A percentile compares a stretch with the other conserved stretches of the same genome.
phyloP scores from a whole-genome alignment of 2,113 vertebrate genomes.

The Sterrhoptilus dennistouni region DNA sequence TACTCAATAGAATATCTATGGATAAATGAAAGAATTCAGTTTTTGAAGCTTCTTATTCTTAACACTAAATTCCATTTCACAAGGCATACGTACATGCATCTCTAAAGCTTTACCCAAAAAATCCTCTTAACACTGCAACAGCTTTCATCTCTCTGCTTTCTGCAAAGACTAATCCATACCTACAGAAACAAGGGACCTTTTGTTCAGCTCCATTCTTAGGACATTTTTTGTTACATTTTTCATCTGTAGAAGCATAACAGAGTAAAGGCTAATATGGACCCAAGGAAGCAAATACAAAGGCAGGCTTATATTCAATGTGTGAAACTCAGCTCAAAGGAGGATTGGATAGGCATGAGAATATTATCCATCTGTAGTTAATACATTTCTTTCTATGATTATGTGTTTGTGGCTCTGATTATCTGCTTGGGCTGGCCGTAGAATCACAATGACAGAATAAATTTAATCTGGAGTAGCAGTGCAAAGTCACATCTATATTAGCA shows the following conservation, averaged over 20 bases:
- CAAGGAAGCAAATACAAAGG: slow-evolving; percentile 11
- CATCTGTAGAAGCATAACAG: background rate
- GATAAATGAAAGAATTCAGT: slow-evolving; percentile 11
- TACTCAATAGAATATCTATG: background rate
- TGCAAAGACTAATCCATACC: slow-evolving; percentile 35
- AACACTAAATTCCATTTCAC: slow-evolving; percentile 35
- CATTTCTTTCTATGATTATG: background rate
- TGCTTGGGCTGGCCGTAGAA: background rate
- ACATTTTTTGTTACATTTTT: slow-evolving; percentile 1
- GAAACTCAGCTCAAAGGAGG: background rate
- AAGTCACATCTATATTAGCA: background rate
- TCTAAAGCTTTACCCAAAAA: slow-evolving; percentile 24
- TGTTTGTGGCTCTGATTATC: background rate
- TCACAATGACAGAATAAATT: background rate
- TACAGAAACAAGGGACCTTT: slow-evolving; percentile 50
- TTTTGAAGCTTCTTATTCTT: slow-evolving; percentile 35
- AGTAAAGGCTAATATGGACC: background rate
- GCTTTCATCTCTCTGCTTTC: slow-evolving; percentile 45
- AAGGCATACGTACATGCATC: background rate
- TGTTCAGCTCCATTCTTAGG: slow-evolving; percentile 7
- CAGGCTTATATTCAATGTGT: background rate
- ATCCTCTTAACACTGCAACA: slow-evolving; percentile 39
- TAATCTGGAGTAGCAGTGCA: background rate
- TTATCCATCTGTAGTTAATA: background rate
- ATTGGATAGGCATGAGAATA: background rate